phyloP scores from a whole-genome alignment of 2,888 invertebrate species.

The Endotricha flammealis region DNA sequence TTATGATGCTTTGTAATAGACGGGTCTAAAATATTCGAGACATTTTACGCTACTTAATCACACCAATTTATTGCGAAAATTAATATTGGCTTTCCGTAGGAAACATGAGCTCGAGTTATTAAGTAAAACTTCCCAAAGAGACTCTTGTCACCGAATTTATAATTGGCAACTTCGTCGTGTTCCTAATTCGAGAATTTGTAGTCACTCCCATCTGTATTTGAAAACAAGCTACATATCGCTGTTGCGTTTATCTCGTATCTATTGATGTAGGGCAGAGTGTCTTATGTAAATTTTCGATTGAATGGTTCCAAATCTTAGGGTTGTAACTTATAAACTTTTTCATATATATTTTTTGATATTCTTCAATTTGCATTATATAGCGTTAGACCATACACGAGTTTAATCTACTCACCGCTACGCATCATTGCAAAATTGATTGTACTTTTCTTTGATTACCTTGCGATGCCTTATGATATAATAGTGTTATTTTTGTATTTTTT shows the following conservation, averaged over 20 bases:
- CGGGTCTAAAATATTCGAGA: neutral
- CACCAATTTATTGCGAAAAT: conserved; percentile 11
- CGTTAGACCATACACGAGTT: too few species aligned
- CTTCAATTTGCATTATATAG: too few species aligned
- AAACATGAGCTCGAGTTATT: conserved; percentile 4
- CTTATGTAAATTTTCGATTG: conserved; percentile 7
- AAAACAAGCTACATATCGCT: conserved; percentile 3
- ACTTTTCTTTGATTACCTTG: too few species aligned
- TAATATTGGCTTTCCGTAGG: conserved; percentile 9
- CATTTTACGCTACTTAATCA: conserved; percentile 9
- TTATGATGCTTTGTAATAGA: too few species aligned
- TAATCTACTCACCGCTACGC: too few species aligned
- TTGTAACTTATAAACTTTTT: too few species aligned
- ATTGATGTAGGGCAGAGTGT: conserved; percentile 1
- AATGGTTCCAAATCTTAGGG: neutral
- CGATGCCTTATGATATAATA: too few species aligned
- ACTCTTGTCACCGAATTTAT: conserved; percentile 6
- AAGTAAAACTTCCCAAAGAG: conserved; percentile 3
- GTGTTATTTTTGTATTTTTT: too few species aligned
- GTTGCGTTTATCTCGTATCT: neutral
- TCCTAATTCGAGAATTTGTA: conserved; percentile 7
- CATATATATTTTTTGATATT: too few species aligned
- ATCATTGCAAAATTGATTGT: too few species aligned
- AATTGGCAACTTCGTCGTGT: conserved; percentile 11
- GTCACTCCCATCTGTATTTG: conserved; percentile 9